Conservation (phyloP, 2,888 invertebrate species). For the Branchipolynoe longqiensis region DNA sequence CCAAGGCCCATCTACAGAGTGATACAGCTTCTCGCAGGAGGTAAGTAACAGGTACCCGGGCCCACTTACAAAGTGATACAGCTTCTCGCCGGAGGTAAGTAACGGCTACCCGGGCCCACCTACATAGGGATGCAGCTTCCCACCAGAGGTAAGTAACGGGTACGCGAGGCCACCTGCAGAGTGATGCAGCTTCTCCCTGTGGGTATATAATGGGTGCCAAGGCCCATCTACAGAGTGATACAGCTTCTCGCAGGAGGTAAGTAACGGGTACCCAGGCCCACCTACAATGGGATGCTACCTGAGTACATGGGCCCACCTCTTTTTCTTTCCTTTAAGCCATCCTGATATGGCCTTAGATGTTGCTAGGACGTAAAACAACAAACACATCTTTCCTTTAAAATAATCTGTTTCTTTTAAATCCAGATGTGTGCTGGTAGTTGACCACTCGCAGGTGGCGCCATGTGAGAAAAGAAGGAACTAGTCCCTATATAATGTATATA, state of each 20-base stretch:
- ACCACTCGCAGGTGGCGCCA: no score
- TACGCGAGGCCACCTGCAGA: not conserved
- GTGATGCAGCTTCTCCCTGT: not conserved
- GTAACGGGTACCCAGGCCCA: not conserved
- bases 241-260: not conserved
- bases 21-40: not conserved
- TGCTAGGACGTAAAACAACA: no score
- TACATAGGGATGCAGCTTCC: not conserved
- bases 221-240: not conserved
- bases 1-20: not conserved
- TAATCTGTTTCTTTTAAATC: no score
- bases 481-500: no score
- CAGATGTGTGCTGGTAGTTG: no score
- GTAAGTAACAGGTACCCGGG: not conserved
- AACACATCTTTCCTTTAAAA: no score
- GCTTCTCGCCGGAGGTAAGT: not conserved
- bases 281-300: not conserved
- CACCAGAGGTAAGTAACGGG: not conserved
- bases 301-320: no score
- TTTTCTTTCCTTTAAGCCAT: no score
- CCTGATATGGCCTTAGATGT: no score
- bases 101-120: not conserved
- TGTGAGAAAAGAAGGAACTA: no score
- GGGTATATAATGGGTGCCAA: not conserved
- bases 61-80: not conserved